A percentile compares a stretch with the other conserved stretches of the same genome.
Conservation (phyloP, 1,140 invertebrate species). For the Heliothis subflexa region DNA sequence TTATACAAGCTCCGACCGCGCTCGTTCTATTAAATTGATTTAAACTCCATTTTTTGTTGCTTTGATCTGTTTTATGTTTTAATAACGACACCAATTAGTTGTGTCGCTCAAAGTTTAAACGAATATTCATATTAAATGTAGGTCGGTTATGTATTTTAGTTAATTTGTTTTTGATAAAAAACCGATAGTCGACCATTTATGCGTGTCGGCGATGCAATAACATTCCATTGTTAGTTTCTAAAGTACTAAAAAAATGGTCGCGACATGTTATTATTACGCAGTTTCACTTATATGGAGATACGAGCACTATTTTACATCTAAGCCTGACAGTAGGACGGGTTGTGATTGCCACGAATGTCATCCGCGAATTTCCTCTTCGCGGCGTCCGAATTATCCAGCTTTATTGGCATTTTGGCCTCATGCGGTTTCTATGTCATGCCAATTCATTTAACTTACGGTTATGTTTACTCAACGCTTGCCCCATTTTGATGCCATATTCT, state of each 20-base stretch:
- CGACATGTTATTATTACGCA: conserved; percentile 17
- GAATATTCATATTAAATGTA: conserved; percentile 11
- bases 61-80: conserved; percentile 14
- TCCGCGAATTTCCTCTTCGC: not conserved
- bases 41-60: not conserved
- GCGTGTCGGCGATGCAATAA: not conserved
- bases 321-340: conserved; percentile 4
- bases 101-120: not conserved
- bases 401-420: not conserved
- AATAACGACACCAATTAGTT: conserved; percentile 19
- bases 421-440: conserved; percentile 3
- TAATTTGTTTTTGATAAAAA: conserved; percentile 18
- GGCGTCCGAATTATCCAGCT: conserved; percentile 10
- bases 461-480: not conserved
- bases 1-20: conserved; percentile 32
- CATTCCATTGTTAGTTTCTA: conserved; percentile 23
- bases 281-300: conserved; percentile 16
- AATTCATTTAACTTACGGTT: conserved; percentile 20
- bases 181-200: not conserved
- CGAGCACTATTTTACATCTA: conserved; percentile 21
- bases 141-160: not conserved
- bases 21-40: conserved; percentile 37
- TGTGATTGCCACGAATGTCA: conserved; percentile 20
- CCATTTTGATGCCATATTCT: not conserved
- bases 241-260: conserved; percentile 4